These are phyloP conservation scores for Catharus fuscescens DNA, from an alignment of 2,113 vertebrate genomes.

Conservation along the genomic window DNA sequence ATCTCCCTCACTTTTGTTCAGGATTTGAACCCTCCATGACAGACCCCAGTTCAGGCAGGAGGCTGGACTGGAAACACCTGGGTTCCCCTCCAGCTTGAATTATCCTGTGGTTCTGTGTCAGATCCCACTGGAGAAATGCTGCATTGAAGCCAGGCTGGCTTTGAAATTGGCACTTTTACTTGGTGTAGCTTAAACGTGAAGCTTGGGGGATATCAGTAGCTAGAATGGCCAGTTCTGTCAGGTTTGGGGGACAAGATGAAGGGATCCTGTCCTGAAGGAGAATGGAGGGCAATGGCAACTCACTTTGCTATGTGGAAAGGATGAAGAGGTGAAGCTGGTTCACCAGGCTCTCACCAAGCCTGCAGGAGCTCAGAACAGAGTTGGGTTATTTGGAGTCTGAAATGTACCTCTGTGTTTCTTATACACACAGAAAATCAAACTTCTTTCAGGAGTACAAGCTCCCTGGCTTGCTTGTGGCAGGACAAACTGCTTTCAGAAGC, in stretches of 20 bases:
- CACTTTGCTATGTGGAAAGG: not conserved
- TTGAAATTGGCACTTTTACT: not conserved
- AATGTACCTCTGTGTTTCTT: not conserved
- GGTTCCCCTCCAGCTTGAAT: not conserved
- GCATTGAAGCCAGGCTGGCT: not conserved
- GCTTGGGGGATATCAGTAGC: not conserved
- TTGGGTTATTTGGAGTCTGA: not conserved
- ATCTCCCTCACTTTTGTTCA: not conserved
- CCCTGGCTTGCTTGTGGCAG: not conserved
- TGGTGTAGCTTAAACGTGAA: not conserved
- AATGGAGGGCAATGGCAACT: not conserved
- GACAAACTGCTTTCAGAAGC: not conserved
- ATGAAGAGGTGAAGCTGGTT: not conserved
- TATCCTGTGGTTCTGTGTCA: not conserved
- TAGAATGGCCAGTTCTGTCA: not conserved
- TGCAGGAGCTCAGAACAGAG: not conserved
- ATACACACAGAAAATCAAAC: not conserved
- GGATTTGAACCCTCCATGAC: fast-evolving
- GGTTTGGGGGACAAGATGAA: not conserved
- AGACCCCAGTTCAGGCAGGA: not conserved
- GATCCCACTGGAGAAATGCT: not conserved
- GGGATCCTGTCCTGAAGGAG: not conserved
- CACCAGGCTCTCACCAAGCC: not conserved
- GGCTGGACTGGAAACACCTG: not conserved
- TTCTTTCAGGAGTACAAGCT: not conserved